A percentile compares a stretch with the other conserved stretches of the same genome.
phyloP scores from a whole-genome alignment of 1,140 invertebrate species.

The Bombyx mandarina region DNA sequence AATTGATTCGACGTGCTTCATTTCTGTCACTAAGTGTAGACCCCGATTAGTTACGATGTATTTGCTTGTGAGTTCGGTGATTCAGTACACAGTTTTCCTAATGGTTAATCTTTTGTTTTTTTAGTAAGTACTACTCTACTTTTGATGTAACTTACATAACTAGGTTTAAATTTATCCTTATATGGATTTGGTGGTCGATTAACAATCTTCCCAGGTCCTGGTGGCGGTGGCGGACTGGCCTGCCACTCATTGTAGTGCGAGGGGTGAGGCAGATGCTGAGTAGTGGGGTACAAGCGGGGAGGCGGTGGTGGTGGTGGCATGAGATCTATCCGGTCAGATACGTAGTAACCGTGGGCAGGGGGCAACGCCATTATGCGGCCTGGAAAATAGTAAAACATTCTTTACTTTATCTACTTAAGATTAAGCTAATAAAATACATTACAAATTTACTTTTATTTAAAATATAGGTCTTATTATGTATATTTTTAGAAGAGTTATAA shows the following conservation, averaged over 20 bases:
- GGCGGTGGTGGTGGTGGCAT: constrained; percentile 7
- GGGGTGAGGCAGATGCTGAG: constrained; percentile 13
- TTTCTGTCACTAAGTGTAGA: too few species aligned
- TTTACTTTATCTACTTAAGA: too few species aligned
- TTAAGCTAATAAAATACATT: too few species aligned
- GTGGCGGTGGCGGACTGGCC: constrained; percentile 22
- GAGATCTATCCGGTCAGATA: constrained; percentile 52
- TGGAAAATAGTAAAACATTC: constrained; percentile 9
- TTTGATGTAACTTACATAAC: constrained; percentile 29
- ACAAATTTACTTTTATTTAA: too few species aligned
- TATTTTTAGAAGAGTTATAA: too few species aligned
- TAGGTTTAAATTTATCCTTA: constrained; percentile 54
- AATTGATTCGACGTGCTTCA: too few species aligned
- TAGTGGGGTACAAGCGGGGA: constrained; percentile 13
- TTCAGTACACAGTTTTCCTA: too few species aligned
- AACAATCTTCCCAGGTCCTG: constrained; percentile 41
- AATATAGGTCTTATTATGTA: too few species aligned
- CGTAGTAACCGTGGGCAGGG: constrained; percentile 55
- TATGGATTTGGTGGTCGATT: constrained; percentile 48
- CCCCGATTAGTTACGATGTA: too few species aligned
- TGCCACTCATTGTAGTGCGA: constrained; percentile 46
- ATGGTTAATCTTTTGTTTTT: too few species aligned
- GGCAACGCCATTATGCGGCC: constrained; percentile 58
- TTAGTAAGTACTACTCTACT: too few species aligned
- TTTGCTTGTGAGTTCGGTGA: too few species aligned